Evolutionary conservation across 2,888 invertebrate genomes (phyloP).

Genomic region (Auanema freiburgensis): DNA sequence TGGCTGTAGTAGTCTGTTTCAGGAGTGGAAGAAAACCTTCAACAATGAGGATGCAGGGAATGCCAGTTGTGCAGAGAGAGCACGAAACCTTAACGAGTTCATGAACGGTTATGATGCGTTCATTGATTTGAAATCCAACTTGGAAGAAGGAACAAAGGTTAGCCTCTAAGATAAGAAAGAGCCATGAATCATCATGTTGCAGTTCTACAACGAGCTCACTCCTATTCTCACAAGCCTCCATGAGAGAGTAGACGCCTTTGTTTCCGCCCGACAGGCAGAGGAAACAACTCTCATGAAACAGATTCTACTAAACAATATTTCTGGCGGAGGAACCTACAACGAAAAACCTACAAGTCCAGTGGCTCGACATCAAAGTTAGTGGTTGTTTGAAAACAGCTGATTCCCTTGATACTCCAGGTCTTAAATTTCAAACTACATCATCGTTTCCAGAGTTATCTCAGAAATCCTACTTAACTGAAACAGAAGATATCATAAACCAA

Average conservation of each 20-base stretch:
- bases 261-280: conserved; percentile 97
- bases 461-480: too few species aligned
- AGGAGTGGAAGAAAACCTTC: conserved; percentile 71
- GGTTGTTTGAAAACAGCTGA: too few species aligned
- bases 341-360: too few species aligned
- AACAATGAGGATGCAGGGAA: conserved; percentile 73
- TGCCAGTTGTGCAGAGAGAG: conserved; percentile 52
- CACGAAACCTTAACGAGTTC: conserved; percentile 71
- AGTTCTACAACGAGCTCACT: conserved; percentile 72
- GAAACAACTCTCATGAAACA: conserved; percentile 95
- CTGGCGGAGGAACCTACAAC: conserved; percentile 27
- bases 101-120: conserved; percentile 89
- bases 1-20: neutral
- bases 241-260: conserved; percentile 94
- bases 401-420: too few species aligned
- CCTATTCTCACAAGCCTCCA: conserved; percentile 90
- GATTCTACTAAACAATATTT: conserved; percentile 72
- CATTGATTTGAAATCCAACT: conserved; percentile 84
- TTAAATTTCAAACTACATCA: too few species aligned
- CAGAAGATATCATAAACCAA: too few species aligned
- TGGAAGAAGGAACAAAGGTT: conserved; percentile 93
- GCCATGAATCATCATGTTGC: conserved; percentile 10
- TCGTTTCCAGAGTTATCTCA: too few species aligned
- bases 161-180: neutral
- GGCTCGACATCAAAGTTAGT: too few species aligned